Percentiles rank a stretch among this genome's conserved stretches.
These are phyloP conservation scores for Aldrovandia affinis DNA, from an alignment of 2,797 vertebrate genomes.

Conservation along the genomic window DNA sequence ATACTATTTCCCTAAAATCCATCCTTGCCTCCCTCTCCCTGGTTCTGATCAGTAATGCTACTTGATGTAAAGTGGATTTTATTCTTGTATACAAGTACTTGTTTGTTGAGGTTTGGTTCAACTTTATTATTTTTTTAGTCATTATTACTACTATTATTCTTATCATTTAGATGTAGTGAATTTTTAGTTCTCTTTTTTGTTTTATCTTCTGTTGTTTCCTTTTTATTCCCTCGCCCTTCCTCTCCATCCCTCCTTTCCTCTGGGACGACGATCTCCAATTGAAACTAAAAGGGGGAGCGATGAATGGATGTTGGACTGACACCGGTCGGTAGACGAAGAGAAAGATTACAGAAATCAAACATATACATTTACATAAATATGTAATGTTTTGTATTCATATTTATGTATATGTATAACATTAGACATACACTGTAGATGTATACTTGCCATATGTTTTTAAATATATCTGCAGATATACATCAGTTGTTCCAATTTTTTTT, in stretches of 20 bases:
- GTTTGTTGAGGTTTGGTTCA: constrained; percentile 25
- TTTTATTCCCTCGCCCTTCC: constrained; percentile 62
- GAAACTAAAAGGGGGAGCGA: constrained; percentile 70
- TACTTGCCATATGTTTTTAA: constrained; percentile 33
- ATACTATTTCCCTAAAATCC: constrained; percentile 22
- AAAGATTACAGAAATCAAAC: constrained; percentile 36
- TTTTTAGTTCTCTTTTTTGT: constrained; percentile 61
- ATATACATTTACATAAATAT: constrained; percentile 57
- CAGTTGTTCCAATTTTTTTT: constrained; percentile 57
- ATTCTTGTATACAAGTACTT: neutral
- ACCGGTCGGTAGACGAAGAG: constrained; percentile 74
- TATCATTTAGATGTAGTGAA: constrained; percentile 53
- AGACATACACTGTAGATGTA: constrained; percentile 36
- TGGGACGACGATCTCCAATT: constrained; percentile 58
- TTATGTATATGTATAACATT: constrained; percentile 45
- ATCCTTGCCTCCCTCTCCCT: constrained; percentile 32
- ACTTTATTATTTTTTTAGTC: constrained; percentile 31
- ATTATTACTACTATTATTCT: constrained; percentile 37
- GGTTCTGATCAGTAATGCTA: constrained; percentile 38
- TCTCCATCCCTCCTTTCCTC: constrained; percentile 53
- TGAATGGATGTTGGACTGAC: constrained; percentile 82
- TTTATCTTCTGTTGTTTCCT: constrained; percentile 54
- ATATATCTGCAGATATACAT: constrained; percentile 36
- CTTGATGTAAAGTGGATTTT: constrained; percentile 13
- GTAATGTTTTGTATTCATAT: constrained; percentile 57